Base-by-base conservation (phyloP, 2,888 invertebrate genomes). In the Erebia aethiops region DNA sequence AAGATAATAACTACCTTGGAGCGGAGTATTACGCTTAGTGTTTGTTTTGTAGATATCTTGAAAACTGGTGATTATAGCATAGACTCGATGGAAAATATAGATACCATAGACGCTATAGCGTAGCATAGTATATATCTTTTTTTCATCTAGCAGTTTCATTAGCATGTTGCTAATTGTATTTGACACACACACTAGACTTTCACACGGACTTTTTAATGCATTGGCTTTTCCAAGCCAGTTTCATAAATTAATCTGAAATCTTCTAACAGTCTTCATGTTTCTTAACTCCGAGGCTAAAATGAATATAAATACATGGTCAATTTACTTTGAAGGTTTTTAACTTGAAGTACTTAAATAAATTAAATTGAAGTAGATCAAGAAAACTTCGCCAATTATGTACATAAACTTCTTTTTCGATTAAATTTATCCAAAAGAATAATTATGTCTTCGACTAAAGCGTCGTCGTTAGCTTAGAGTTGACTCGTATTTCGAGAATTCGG, bases 21-120 rank as follows among this genome's bases (percentile, higher is more conserved):
- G 77, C 76, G 79, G 77, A 81, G 84, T 81, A 88, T 89, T 88
- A 88, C 82, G 76, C 79, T 72, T 77, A 78, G 73, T 89, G 87
- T 90, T 89, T 89, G 86, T 88, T 88, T 89, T 88, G 84, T 79
- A 75, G 65, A 71, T 75, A 78, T 81, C 81, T 84, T 83, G 84
- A 86, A 84, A 86, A 86, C 85, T 80, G 82, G 77, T 82, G 85
- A 87, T 89, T 67, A 67, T 87, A 87, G 80, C 46, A 14, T 14
- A 49, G 49, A 49, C 62, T 21, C 5, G 13, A 49, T 1, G 14
- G 16, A 62, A 49, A 21, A 13, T 1, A 49, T 46, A 62, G 46
- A 62, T 21, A 46, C 10, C 46, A 11, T 46, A 46, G 2, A 46
- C 35, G 2, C 3, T 46, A 46, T 13, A 46, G 8, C 1, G 46